Base-by-base conservation (phyloP, 1,140 invertebrate species). In the Caenorhabditis inopinata region DNA sequence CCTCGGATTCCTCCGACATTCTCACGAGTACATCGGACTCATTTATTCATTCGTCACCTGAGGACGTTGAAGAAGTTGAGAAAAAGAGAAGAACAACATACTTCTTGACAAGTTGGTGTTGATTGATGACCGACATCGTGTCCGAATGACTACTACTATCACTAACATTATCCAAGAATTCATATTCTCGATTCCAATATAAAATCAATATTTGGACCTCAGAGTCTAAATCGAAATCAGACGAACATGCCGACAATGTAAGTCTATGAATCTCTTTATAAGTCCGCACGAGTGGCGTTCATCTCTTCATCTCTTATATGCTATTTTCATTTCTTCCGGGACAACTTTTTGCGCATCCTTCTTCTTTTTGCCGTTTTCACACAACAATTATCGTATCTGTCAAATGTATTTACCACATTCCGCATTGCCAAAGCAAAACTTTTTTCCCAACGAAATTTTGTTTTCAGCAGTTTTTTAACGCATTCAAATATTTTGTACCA, bases 371-470 rank as follows among this genome's bases (percentile, higher is more conserved):
- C n/a, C 32, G 32, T 68, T 38, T 68, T 68, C 32, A 21, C 58
- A 68, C 58, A 68, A 29, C 58, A 68, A 68, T 68, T 68, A 68
- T 68, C 58, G 58, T 12, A 38, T 68, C 58, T 68, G 58, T 68
- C 58, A 68, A 68, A 68, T 68, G 58, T 32, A 68, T 68, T 68
- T 68, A 68, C 58, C 58, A 68, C 58, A 68, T 58, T 58, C n/a
- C 29, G 27, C 35, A 58, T n/a, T n/a, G 6, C n/a, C 25, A 21
- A 18, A 58, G 35, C 51, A 58, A 29, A 58, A 58, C 51, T 58
- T 29, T 68, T 32, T 38, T 38, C 53, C 29, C 53, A n/a, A n/a
- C n/a, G n/a, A n/a, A n/a, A 25, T 51, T 51, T 51, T 25, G 32
- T 21, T 68, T 38, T 21, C 58, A 68, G 58, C n/a, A 1, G 35